Evolutionary conservation across 1,140 invertebrate genomes (phyloP), one percentile per base, ranked within the genome.

Genomic region (Calephelis virginiensis): DNA sequence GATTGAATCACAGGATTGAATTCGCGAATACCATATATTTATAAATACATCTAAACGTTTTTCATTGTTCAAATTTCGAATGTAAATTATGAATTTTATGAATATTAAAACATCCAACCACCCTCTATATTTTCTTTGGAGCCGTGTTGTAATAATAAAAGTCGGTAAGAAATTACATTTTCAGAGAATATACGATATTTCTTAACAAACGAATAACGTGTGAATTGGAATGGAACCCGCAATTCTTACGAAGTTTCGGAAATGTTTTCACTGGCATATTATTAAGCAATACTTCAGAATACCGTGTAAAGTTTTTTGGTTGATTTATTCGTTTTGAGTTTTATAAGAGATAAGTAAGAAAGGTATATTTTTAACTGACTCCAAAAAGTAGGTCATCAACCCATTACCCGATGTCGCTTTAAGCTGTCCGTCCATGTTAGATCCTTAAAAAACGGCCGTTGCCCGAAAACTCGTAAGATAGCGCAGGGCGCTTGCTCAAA

Each of bases 111-210:
- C 53, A 28, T 59, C 17, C 53, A 59, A 59, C 53, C 53, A 12
- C 53, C 53, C 53, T 59, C 12, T 28, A 5, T 59, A 59, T 59
- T 59, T 59, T 28, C 53, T 59, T 17, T 59, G 28, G 53, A 59
- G 53, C 53, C 53, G 53, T 59, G 11, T 59, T 17, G 53, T 59
- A 37, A 59, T 59, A 59, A 59, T 59, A 59, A 59, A 59, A 59
- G 28, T 59, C 53, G 53, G 53, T 59, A 59, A 59, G 53, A 37
- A 59, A 59, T 59, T 59, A 59, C 53, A 59, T 59, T 59, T 59
- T 17, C 53, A 59, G 37, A 59, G 53, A 12, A 59, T 59, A 59
- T 59, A 59, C 53, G 53, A 59, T 59, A 59, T 59, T 59, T 28
- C 50, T 28, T 59, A 59, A 37, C 53, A 59, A 59, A 59, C 53